phyloP scores from a whole-genome alignment of 2,797 vertebrate species.

The Myotis myotis region DNA sequence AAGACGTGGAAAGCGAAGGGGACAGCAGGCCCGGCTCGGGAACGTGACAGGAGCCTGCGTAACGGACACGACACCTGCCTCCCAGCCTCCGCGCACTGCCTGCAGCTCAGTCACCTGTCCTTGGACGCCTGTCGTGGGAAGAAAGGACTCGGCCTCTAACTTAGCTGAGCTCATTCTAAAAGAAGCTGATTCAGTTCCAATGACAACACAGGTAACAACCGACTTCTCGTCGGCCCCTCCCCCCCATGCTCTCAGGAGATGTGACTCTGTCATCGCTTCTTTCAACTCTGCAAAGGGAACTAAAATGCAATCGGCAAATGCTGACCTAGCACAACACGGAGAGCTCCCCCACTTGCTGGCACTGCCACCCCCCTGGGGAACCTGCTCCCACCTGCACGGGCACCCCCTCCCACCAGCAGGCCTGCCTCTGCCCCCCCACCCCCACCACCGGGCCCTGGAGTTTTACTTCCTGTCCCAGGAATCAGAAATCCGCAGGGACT shows the following conservation, averaged over 20 bases:
- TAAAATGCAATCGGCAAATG: too few relatives aligned
- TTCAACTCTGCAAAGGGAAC: not conserved
- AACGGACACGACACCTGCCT: not conserved
- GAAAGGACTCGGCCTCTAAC: not conserved
- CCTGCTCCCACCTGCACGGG: fast-evolving
- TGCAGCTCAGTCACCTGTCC: not conserved
- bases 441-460: not conserved
- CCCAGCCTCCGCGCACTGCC: not conserved
- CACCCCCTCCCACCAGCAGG: not conserved
- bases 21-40: not conserved
- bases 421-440: not conserved
- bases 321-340: not conserved
- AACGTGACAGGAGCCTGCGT: not conserved
- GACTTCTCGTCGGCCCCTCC: not conserved
- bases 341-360: not conserved
- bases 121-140: not conserved
- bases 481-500: constrained; percentile 22
- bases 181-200: not conserved
- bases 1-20: not conserved
- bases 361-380: not conserved
- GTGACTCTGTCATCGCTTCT: not conserved
- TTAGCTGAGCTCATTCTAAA: not conserved
- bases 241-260: not conserved
- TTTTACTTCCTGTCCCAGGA: not conserved
- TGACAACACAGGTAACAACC: not conserved